Evolutionary conservation across 2,113 vertebrate species (phyloP).

Genomic region (Misgurnus mizolepis): DNA sequence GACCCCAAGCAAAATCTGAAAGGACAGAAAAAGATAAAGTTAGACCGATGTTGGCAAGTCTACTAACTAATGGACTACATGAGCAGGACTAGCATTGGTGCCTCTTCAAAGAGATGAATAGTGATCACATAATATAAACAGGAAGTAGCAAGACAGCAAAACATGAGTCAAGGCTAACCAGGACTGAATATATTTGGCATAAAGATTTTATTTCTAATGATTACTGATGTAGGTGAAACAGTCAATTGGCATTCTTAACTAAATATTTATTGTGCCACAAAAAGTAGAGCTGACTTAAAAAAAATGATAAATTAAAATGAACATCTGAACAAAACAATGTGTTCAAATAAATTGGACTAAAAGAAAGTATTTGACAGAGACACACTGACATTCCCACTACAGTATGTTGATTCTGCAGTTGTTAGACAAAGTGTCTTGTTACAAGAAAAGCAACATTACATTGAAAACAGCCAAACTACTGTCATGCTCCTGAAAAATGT

Average conservation of each 20-base stretch:
- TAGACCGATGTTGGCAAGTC: not conserved
- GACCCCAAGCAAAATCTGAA: constrained; percentile 88
- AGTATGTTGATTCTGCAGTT: not conserved
- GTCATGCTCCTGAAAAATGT: not conserved
- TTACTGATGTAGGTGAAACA: no score
- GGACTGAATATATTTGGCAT: no score
- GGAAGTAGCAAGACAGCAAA: no score
- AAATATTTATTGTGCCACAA: not conserved
- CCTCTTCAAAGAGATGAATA: no score
- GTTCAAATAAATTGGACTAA: not conserved
- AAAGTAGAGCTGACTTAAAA: not conserved
- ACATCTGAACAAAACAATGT: not conserved
- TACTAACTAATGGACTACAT: no score
- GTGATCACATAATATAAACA: no score
- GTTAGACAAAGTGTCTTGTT: not conserved
- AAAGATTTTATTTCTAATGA: no score
- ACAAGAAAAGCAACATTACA: not conserved
- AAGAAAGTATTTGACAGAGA: not conserved
- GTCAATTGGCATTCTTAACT: no score
- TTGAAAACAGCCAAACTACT: not conserved
- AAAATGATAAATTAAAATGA: not conserved
- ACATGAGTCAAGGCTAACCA: no score
- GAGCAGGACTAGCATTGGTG: no score
- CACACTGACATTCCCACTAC: not conserved
- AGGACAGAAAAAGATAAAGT: constrained; percentile 36